These are phyloP conservation scores for Eristalis intricaria DNA, from an alignment of 2,888 invertebrate genomes.

Conservation along the genomic window DNA sequence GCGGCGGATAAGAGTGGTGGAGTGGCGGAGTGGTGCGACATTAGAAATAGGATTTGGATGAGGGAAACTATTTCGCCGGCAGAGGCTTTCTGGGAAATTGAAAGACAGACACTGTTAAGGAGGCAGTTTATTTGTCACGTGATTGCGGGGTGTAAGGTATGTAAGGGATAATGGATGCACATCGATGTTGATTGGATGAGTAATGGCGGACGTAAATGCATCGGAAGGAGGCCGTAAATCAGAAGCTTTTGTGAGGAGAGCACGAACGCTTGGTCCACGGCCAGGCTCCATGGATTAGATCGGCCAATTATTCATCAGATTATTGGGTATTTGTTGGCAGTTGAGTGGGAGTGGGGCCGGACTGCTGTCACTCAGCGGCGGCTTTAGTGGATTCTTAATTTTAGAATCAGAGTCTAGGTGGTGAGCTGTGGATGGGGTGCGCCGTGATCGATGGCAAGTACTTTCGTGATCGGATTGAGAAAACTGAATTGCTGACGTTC, in stretches of 20 bases:
- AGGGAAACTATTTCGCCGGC: conserved; percentile 22
- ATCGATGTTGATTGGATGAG: conserved; percentile 69
- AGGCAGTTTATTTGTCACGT: conserved; percentile 68
- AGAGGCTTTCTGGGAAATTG: conserved; percentile 10
- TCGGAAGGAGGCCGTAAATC: conserved; percentile 64
- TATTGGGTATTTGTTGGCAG: conserved; percentile 14
- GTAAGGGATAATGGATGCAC: conserved; percentile 68
- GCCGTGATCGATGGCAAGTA: conserved; percentile 23
- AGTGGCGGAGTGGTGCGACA: neutral
- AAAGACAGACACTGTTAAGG: conserved; percentile 44
- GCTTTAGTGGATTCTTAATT: conserved; percentile 26
- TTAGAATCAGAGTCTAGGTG: conserved; percentile 8
- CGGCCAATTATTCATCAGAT: conserved; percentile 45
- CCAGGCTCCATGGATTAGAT: conserved; percentile 34
- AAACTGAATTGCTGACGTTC: neutral
- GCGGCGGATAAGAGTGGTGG: neutral
- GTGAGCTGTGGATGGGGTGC: neutral
- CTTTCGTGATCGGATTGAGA: conserved; percentile 4
- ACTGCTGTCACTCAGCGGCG: neutral
- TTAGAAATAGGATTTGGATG: conserved; percentile 50
- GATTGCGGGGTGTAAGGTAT: conserved; percentile 65
- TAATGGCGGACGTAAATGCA: conserved; percentile 68
- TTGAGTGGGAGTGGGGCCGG: conserved; percentile 3
- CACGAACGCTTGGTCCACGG: neutral
- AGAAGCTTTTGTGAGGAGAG: conserved; percentile 49